Base-by-base conservation (phyloP, 53 echinoderm and acorn worm species). In the Antedon mediterranea region DNA sequence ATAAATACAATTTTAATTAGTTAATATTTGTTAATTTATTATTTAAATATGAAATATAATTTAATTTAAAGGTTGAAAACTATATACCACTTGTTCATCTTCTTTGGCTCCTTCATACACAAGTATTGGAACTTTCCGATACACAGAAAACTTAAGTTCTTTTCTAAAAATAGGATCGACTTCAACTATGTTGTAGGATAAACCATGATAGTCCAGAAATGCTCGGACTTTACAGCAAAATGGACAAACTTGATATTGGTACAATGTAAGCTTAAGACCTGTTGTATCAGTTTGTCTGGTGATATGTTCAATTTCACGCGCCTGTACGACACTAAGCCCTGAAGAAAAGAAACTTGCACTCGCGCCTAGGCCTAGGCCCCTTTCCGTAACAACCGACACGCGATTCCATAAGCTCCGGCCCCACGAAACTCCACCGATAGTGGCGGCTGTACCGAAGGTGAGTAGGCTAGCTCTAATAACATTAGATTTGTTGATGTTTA, bases 141-240 rank as follows among this genome's bases (percentile, higher is more conserved):
- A 97, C 71, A 85, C 84, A 32, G 97, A 97, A 77, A 89, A 97
- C 43, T 92, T 92, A 31, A 97, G 76, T 75, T 97, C 90, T 71
- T 89, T 90, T 37, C 97, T 85, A 20, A 81, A 27, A 43, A 97
- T 85, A 3, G 97, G 97, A 41, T 97, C 87, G 3, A 97, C 97
- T 41, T 97, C 97, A 0, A 88, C 88, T 80, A 97, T 89, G 18
- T 76, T 78, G 79, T 93, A 97, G 3, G 90, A 85, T 13, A 97
- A 72, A 28, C 97, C 97, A 84, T 92, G 93, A 73, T 84, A 97
- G 74, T 97, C 92, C 26, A 97, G 81, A 80, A 89, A 97, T 43
- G 92, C 85, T 43, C 97, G 87, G 73, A 97, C 75, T 88, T 97
- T 97, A 72, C 97, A 92, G 75, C 97, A 97, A 80, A 97, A 97